Evolutionary conservation across 2,113 vertebrate genomes (phyloP), one percentile per base, ranked within the genome.

Genomic region (Nothocercus nigrocapillus): DNA sequence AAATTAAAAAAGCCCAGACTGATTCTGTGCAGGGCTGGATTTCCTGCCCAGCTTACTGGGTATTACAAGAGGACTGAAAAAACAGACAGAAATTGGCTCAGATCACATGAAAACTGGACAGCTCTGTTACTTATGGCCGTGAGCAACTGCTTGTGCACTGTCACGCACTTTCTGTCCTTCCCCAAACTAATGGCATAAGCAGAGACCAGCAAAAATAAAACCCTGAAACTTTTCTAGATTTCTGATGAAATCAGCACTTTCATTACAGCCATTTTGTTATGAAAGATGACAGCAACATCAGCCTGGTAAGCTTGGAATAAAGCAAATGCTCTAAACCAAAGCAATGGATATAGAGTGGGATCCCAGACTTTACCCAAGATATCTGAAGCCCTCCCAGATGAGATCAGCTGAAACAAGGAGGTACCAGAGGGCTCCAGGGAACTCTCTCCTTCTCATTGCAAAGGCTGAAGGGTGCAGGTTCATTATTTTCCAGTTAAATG

Each of bases 11-110:
- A 82, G 49, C 49, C 49, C 0, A 0, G 62, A 45, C 42, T 19
- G 53, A 24, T 62, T 88, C 62, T 68, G 38, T 15, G 49, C 69
- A 86, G 78, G 4, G 20, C 54, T 73, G 81, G 45, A 53, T 68
- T 89, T 94, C 91, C 81, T 64, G 84, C 89, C 77, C 94, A 89
- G 63, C 66, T 68, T 62, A 84, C 34, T 84, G 73, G 61, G 69
- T 69, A 82, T 64, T 92, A 93, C 51, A 68, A 87, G 66, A 74
- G 36, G 77, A 89, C 3, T 77, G 58, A 84, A 82, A 94, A 95
- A 93, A 16, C 61, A 68, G 72, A 42, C 75, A 81, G 68, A 32
- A 80, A 90, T 80, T 54, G 83, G 90, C 81, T 92, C 90, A n/a
- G 90, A 92, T 90, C 89, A 89, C 69, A 40, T 64, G 38, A 47